A percentile compares a stretch with the other conserved stretches of the same genome.
phyloP scores from a whole-genome alignment of 2,113 vertebrate species.

The Otus sunia region DNA sequence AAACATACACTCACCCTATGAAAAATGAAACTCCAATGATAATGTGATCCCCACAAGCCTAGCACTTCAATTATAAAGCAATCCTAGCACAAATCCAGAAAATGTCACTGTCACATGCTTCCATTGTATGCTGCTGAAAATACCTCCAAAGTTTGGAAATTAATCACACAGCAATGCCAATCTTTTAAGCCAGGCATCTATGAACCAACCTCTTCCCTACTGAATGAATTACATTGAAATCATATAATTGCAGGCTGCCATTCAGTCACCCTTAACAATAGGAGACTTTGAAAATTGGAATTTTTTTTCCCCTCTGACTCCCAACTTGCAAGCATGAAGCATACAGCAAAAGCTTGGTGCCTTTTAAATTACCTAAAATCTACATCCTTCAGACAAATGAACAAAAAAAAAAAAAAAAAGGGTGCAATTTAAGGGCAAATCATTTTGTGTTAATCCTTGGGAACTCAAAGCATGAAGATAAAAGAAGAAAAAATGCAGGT shows the following conservation, averaged over 20 bases:
- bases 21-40: not conserved
- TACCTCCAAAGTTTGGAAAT: constrained; percentile 66
- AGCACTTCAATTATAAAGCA: constrained; percentile 65
- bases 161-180: constrained; percentile 65
- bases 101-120: constrained; percentile 61
- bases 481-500: constrained; percentile 71
- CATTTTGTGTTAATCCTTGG: constrained; percentile 64
- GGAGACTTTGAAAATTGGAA: constrained; percentile 62
- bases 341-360: constrained; percentile 46
- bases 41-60: not conserved
- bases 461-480: constrained; percentile 70
- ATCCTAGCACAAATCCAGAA: constrained; percentile 40
- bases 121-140: constrained; percentile 59
- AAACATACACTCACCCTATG: not conserved
- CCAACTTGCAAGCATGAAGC: constrained; percentile 54
- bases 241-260: constrained; percentile 72
- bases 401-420: not conserved
- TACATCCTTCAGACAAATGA: constrained; percentile 69
- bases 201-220: constrained; percentile 61
- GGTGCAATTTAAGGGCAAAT: constrained; percentile 66
- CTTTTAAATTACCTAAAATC: constrained; percentile 67
- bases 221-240: constrained; percentile 57
- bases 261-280: constrained; percentile 73
- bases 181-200: constrained; percentile 68
- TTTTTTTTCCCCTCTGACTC: constrained; percentile 65